A percentile compares a stretch with the other conserved stretches of the same genome.
Evolutionary conservation across 2,888 invertebrate species (phyloP).

Genomic region (Cantharis nigra): DNA sequence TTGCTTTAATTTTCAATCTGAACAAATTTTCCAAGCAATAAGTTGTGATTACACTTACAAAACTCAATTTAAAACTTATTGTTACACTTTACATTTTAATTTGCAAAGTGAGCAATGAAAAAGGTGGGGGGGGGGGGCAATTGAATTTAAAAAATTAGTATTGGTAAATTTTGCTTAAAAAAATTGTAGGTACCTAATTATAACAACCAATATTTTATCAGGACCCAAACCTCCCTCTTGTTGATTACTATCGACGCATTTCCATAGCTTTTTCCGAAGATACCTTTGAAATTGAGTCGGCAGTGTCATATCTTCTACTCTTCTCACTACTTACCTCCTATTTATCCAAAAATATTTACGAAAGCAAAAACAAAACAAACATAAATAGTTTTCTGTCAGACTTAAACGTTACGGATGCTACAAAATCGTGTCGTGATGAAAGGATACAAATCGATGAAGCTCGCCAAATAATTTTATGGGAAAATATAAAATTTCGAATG

Average conservation of each 20-base stretch:
- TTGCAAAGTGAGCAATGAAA: background rate
- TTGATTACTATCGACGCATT: slow-evolving; percentile 28
- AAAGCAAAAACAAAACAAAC: slow-evolving; percentile 59
- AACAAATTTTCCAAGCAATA: slow-evolving; percentile 5
- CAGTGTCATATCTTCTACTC: slow-evolving; percentile 30
- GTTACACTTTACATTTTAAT: background rate
- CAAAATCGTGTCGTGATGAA: background rate
- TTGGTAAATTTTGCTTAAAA: background rate
- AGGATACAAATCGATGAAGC: background rate
- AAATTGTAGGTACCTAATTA: slow-evolving; percentile 24
- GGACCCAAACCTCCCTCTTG: slow-evolving; percentile 16
- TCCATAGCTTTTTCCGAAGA: slow-evolving; percentile 31
- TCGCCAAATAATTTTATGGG: background rate
- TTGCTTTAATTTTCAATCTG: slow-evolving; percentile 6
- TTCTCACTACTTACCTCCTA: slow-evolving; percentile 57
- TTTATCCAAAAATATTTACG: slow-evolving; percentile 49
- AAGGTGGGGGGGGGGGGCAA: background rate
- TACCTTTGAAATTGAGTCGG: slow-evolving; percentile 31
- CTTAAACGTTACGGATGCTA: background rate
- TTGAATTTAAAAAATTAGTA: background rate
- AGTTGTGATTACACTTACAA: slow-evolving; percentile 1
- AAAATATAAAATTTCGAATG: background rate
- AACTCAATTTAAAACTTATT: background rate
- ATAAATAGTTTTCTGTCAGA: slow-evolving; percentile 56
- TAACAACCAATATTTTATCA: slow-evolving; percentile 25